Evolutionary conservation across 1,140 invertebrate genomes (phyloP), one percentile per base, ranked within the genome.

Genomic region (Hermetia illucens): DNA sequence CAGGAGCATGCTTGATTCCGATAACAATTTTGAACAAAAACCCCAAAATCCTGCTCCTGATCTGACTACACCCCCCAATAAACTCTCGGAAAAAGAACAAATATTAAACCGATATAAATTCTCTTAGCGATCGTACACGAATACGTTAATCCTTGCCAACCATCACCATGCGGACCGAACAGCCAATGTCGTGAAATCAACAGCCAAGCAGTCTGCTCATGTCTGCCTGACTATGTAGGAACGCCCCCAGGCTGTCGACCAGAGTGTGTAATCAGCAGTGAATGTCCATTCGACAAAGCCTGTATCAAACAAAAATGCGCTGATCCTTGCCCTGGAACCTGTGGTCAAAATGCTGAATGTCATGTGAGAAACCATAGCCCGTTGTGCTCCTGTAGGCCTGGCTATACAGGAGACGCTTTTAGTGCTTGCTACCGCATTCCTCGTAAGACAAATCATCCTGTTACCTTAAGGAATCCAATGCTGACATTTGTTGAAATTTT

Each of bases 281-380:
- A 82, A 55, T 82, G 79, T 52, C 25, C 70, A 0, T 65, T 60
- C 27, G 66, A 73, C 39, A 58, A 70, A 46, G 74, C 77, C 10
- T 82, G 79, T 51, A 64, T 75, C 4, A 79, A 77, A 50, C 71
- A 75, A 45, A 79, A 75, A 49, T 84, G 81, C 52, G 59, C 62
- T 25, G 65, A 79, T 50, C 75, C 75, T 15, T 79, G 76, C 46
- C 69, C 69, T 16, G 70, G 68, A 6, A 69, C 73, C 2, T 84
- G 81, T 55, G 79, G 78, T 10, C 46, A 62, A 2, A 78, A 79
- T 55, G 72, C 79, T 3, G 67, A 68, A 35, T 87, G 82, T 52
- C 69, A 70, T 34, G 80, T 83, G 3, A 66, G 79, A 12, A 83
- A 82, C 53, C 83, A 86, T 50, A 73, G 74, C 36, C 71, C 79